phyloP scores from a whole-genome alignment of 2,888 invertebrate species.

The Hirudinaria manillensis region DNA sequence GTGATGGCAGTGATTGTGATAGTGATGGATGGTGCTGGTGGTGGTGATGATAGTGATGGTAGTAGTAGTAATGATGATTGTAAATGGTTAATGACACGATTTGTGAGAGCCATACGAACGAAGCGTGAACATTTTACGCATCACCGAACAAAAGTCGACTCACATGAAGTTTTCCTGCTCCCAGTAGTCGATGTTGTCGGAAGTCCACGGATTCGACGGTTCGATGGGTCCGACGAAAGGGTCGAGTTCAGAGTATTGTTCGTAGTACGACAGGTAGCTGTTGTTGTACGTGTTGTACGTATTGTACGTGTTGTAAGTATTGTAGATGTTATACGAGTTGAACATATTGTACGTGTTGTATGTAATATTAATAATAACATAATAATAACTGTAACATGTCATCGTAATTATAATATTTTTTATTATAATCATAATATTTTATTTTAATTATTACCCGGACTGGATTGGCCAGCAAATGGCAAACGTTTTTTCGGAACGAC shows the following conservation, averaged over 20 bases:
- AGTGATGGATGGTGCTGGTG: not conserved
- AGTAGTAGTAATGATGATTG: not conserved
- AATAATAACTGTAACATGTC: not conserved
- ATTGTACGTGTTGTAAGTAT: not conserved
- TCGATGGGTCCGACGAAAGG: conserved; percentile 86
- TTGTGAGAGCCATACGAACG: too few relatives aligned
- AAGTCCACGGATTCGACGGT: conserved; percentile 92
- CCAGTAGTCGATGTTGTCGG: conserved; percentile 92
- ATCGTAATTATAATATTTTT: too few relatives aligned
- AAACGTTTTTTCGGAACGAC: too few relatives aligned
- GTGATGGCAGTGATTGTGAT: not conserved
- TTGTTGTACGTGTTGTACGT: conserved; percentile 20
- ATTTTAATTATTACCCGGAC: too few relatives aligned
- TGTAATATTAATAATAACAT: not conserved
- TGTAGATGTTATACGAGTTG: not conserved
- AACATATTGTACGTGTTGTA: not conserved
- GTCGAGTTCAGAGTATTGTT: conserved; percentile 94
- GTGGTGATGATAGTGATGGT: not conserved
- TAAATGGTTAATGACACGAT: not conserved
- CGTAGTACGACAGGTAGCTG: conserved; percentile 72
- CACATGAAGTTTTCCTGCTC: conserved; percentile 87
- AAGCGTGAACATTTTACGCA: not conserved
- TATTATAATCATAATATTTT: too few relatives aligned
- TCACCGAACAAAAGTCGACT: conserved; percentile 40
- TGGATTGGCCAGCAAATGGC: too few relatives aligned